phyloP scores from a whole-genome alignment of 2,888 invertebrate species.

The Nebria salina region DNA sequence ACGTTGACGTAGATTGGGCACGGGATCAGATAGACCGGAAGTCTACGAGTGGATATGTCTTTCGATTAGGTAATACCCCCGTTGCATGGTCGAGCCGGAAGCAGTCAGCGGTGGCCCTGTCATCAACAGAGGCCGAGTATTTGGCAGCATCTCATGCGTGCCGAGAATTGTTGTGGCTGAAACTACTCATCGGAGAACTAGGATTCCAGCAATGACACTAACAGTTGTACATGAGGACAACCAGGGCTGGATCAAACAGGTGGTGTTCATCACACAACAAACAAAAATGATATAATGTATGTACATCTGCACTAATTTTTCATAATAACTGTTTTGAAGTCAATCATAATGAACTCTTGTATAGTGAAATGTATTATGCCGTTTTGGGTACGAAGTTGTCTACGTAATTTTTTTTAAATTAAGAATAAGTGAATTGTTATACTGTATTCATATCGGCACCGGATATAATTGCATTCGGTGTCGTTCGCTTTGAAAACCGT shows the following conservation, averaged over 20 bases:
- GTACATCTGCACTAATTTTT: too few relatives aligned
- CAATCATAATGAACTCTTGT: too few relatives aligned
- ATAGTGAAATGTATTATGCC: too few relatives aligned
- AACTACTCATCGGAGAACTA: background rate
- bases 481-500: too few relatives aligned
- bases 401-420: too few relatives aligned
- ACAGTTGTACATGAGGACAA: constrained; percentile 8
- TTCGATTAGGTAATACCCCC: background rate
- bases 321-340: too few relatives aligned
- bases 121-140: constrained; percentile 21
- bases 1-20: constrained; percentile 27
- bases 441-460: too few relatives aligned
- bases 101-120: constrained; percentile 17
- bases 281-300: too few relatives aligned
- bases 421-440: too few relatives aligned
- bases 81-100: constrained; percentile 18
- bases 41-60: constrained; percentile 11
- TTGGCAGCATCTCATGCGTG: constrained; percentile 21
- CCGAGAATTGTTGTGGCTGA: constrained; percentile 10
- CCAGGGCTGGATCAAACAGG: constrained; percentile 10
- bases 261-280: too few relatives aligned
- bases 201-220: background rate
- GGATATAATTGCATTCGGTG: too few relatives aligned
- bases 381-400: too few relatives aligned
- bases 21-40: constrained; percentile 6